Conservation (phyloP, 1,140 invertebrate species). For the Heliconius nattereri region DNA sequence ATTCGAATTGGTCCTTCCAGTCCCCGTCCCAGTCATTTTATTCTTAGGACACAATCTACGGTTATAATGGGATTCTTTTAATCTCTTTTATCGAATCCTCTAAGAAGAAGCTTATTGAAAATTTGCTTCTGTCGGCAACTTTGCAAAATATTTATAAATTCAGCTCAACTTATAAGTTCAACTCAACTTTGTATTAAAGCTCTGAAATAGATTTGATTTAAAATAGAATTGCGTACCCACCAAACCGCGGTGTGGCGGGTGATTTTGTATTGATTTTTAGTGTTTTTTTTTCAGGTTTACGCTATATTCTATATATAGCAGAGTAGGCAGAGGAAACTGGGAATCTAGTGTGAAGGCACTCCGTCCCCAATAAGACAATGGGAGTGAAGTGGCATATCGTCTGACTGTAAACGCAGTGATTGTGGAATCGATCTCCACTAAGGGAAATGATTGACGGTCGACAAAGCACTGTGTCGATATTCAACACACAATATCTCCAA, state of each 20-base stretch:
- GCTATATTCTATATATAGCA: no score
- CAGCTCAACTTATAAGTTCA: neutral
- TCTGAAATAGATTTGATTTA: neutral
- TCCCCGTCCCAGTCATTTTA: neutral
- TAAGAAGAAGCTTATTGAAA: conserved; percentile 31
- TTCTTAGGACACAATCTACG: neutral
- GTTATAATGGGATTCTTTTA: conserved; percentile 32
- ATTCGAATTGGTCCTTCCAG: neutral
- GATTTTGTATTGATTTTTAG: neutral
- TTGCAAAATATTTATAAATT: conserved; percentile 6
- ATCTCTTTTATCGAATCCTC: conserved; percentile 27
- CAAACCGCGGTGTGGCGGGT: neutral
- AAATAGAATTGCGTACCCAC: neutral
- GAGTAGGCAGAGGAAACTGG: no score
- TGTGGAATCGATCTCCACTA: no score
- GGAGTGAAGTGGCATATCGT: no score
- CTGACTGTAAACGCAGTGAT: no score
- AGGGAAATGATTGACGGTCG: no score
- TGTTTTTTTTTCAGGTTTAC: neutral
- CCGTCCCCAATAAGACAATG: no score
- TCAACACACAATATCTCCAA: no score
- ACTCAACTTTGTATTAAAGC: neutral
- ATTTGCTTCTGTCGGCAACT: conserved; percentile 12
- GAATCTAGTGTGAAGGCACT: no score
- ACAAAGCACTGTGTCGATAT: no score